Conservation (phyloP, 2,888 invertebrate species). For the Subacronicta megacephala region DNA sequence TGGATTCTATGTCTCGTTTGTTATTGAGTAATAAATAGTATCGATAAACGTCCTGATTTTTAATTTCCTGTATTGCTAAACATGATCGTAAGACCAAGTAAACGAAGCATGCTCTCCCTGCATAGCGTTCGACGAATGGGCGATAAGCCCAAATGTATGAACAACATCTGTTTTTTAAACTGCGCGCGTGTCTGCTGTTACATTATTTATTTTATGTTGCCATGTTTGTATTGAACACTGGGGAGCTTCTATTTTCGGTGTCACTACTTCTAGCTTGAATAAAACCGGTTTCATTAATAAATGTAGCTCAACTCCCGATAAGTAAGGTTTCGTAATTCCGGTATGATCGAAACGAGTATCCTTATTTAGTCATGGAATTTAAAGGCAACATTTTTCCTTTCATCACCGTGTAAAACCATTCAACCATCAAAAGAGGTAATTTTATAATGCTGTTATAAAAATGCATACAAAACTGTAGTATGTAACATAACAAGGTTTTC, state of each 20-base stretch:
- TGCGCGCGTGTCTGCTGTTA: conserved; percentile 54
- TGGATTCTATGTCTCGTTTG: conserved; percentile 16
- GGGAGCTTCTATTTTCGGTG: conserved; percentile 72
- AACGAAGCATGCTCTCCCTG: conserved; percentile 54
- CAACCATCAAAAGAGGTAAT: conserved; percentile 15
- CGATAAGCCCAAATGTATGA: conserved; percentile 64
- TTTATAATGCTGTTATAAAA: conserved; percentile 37
- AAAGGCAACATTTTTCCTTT: conserved; percentile 30
- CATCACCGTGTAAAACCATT: conserved; percentile 3
- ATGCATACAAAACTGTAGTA: conserved; percentile 17
- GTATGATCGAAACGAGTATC: conserved; percentile 35
- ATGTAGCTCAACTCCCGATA: conserved; percentile 15
- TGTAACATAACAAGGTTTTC: conserved; percentile 35
- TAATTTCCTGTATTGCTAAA: conserved; percentile 62
- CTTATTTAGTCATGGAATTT: conserved; percentile 45
- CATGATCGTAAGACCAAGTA: conserved; percentile 56
- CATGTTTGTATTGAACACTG: conserved; percentile 61
- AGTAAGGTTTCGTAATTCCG: conserved; percentile 29
- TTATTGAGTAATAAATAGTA: conserved; percentile 39
- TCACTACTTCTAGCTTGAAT: conserved; percentile 66
- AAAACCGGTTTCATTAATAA: conserved; percentile 48
- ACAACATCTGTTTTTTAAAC: conserved; percentile 78
- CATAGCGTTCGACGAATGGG: conserved; percentile 27
- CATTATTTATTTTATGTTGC: conserved; percentile 65
- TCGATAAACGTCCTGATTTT: conserved; percentile 47